A percentile compares a stretch with the other conserved stretches of the same genome.
Conservation (phyloP, 2,113 vertebrate genomes). For the Rhegmatorhina hoffmannsi region DNA sequence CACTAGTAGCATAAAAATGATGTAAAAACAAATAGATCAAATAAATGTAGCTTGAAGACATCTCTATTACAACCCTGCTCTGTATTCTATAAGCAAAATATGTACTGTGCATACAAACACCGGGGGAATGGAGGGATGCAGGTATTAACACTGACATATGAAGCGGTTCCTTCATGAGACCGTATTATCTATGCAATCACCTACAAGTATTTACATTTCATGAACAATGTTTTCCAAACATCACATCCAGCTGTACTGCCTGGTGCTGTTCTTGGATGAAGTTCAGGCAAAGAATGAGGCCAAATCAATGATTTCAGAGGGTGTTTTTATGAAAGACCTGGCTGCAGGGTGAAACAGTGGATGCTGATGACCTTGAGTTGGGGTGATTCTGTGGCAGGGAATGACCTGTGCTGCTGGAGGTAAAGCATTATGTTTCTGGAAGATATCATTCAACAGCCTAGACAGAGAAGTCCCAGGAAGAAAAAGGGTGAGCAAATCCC, state of each 20-base stretch:
- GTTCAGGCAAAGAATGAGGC: not conserved
- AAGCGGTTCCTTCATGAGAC: slow-evolving; percentile 35
- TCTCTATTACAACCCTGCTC: slow-evolving; percentile 53
- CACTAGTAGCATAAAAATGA: slow-evolving; percentile 61
- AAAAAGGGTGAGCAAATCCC: not conserved
- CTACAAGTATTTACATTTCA: slow-evolving; percentile 43
- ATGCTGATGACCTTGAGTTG: not conserved
- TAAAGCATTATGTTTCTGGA: not conserved
- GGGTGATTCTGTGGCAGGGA: not conserved
- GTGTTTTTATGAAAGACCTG: not conserved
- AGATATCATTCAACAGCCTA: not conserved
- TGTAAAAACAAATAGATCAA: slow-evolving; percentile 72
- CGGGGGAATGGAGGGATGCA: not conserved
- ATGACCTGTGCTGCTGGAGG: not conserved
- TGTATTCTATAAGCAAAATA: slow-evolving; percentile 57
- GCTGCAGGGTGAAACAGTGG: not conserved
- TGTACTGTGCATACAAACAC: slow-evolving; percentile 53
- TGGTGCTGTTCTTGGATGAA: not conserved
- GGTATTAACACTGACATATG: slow-evolving; percentile 53
- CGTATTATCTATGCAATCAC: slow-evolving; percentile 31
- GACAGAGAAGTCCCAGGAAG: not conserved
- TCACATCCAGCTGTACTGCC: not conserved
- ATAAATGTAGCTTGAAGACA: slow-evolving; percentile 70
- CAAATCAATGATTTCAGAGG: not conserved
- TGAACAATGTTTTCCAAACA: not conserved